Percentiles rank a stretch among this genome's conserved stretches.
phyloP scores from a whole-genome alignment of 2,888 invertebrate species.

The Cerastis rubricosa region DNA sequence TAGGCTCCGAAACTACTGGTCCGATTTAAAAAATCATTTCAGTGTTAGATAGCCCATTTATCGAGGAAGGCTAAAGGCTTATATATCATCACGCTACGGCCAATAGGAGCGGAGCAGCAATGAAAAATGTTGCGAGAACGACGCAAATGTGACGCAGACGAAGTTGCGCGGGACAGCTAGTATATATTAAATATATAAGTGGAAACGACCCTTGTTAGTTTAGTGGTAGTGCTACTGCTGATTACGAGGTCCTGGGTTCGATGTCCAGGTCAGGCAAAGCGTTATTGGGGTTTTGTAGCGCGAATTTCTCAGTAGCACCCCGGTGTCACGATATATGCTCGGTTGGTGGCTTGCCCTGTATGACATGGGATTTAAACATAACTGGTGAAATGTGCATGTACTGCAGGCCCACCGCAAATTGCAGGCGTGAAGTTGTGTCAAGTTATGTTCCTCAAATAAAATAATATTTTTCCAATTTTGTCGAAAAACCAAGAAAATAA shows the following conservation, averaged over 20 bases:
- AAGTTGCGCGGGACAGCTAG: no score
- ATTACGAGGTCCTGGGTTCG: not conserved
- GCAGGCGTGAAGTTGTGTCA: not conserved
- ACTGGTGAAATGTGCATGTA: not conserved
- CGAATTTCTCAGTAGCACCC: not conserved
- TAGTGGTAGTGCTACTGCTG: not conserved
- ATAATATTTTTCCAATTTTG: conserved; percentile 5
- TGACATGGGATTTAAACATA: not conserved
- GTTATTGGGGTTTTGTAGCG: not conserved
- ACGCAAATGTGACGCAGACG: no score
- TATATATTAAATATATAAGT: no score
- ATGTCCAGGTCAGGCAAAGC: not conserved
- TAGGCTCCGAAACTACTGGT: no score
- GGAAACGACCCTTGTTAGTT: not conserved
- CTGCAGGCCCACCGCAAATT: not conserved
- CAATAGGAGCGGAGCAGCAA: no score
- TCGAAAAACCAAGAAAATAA: conserved; percentile 9
- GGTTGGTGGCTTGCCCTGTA: not conserved
- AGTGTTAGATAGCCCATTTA: no score
- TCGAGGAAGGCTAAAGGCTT: no score
- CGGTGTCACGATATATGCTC: not conserved
- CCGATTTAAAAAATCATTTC: no score
- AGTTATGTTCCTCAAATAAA: not conserved
- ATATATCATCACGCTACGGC: no score
- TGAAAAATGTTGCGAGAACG: no score